phyloP scores from a whole-genome alignment of 2,888 invertebrate genomes.

The Hofmannophila pseudospretella region DNA sequence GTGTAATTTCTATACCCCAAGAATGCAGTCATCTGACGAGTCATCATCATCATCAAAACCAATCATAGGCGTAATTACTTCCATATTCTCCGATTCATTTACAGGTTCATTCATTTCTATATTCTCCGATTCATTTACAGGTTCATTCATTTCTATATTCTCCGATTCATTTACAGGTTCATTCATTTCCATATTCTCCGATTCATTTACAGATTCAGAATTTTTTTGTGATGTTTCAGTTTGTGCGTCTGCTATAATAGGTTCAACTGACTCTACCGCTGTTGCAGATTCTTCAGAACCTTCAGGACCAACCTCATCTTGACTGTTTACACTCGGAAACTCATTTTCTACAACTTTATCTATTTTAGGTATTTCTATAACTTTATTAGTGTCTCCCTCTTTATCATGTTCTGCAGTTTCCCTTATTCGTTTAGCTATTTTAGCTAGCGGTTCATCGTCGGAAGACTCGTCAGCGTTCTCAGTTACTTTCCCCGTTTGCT shows the following conservation, averaged over 20 bases:
- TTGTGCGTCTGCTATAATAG: not conserved
- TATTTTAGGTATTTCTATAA: not conserved
- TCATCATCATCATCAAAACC: slow-evolving; percentile 1
- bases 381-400: not conserved
- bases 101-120: no score
- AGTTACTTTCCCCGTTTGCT: not conserved
- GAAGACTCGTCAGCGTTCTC: slow-evolving; percentile 34
- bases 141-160: not conserved
- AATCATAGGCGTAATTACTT: not conserved
- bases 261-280: not conserved
- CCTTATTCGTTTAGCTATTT: slow-evolving; percentile 37
- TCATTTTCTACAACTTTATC: not conserved
- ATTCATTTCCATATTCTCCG: no score
- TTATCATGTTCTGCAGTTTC: no score
- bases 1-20: slow-evolving; percentile 15
- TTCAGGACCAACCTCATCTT: not conserved
- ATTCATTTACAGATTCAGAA: no score
- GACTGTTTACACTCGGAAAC: not conserved
- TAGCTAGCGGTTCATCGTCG: slow-evolving; percentile 59
- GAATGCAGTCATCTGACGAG: slow-evolving; percentile 17
- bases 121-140: not conserved
- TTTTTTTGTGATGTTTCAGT: no score
- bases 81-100: not conserved
- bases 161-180: not conserved
- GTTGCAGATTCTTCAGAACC: not conserved